Evolutionary conservation across 2,113 vertebrate genomes (phyloP).

Genomic region (Thomomys bottae): DNA sequence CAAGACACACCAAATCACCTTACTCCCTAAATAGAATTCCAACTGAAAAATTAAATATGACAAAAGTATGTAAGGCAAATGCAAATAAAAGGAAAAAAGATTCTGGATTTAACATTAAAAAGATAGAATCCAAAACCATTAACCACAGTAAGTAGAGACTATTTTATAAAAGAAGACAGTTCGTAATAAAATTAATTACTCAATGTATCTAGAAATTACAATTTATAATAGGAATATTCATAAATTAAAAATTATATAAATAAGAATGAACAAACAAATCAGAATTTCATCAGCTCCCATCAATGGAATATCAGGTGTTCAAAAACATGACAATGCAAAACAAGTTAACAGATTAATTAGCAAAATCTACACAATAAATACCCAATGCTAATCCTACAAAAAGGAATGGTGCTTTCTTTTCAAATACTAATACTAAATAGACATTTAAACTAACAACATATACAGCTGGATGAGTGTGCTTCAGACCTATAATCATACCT

Average conservation of each 20-base stretch:
- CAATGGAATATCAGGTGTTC: background rate
- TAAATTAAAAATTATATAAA: background rate
- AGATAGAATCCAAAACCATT: background rate
- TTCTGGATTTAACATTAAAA: background rate
- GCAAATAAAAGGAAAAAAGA: background rate
- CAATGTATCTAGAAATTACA: background rate
- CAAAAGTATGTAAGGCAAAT: background rate
- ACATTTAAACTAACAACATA: background rate
- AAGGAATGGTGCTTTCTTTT: background rate
- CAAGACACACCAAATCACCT: background rate
- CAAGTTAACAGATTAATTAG: background rate
- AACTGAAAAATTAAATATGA: background rate
- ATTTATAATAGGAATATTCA: background rate
- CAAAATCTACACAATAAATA: background rate
- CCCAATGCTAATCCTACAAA: conserved; percentile 14
- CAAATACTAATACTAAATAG: background rate
- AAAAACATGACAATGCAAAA: conserved; percentile 3
- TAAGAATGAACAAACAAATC: background rate
- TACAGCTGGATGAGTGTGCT: no score
- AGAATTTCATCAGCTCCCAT: background rate
- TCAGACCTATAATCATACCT: no score
- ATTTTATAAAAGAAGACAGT: background rate
- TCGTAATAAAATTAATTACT: conserved; percentile 6
- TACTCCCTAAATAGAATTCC: background rate
- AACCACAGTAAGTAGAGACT: background rate